A percentile compares a stretch with the other conserved stretches of the same genome.
phyloP scores from a whole-genome alignment of 2,888 invertebrate genomes.

The Fragum sueziense region DNA sequence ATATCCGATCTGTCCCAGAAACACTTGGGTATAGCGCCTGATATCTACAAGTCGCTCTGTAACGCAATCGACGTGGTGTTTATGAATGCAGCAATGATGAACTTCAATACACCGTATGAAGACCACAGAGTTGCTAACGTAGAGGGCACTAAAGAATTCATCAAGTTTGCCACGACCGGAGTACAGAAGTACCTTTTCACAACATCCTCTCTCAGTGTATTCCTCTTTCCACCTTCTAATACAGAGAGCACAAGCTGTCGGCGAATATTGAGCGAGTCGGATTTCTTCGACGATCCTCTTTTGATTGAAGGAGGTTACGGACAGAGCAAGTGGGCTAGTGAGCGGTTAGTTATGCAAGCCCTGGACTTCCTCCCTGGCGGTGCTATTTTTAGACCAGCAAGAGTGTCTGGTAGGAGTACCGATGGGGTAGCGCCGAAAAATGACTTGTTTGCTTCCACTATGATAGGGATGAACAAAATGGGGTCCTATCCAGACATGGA shows the following conservation, averaged over 20 bases:
- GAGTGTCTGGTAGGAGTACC: slow-evolving; percentile 63
- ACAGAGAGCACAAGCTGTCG: slow-evolving; percentile 17
- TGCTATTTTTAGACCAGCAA: slow-evolving; percentile 69
- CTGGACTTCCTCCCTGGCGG: slow-evolving; percentile 67
- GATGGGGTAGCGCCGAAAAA: slow-evolving; percentile 67
- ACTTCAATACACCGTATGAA: slow-evolving; percentile 68
- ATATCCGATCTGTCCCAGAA: slow-evolving; percentile 67
- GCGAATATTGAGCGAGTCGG: slow-evolving; percentile 56
- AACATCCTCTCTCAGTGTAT: slow-evolving; percentile 70
- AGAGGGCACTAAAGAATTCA: slow-evolving; percentile 65
- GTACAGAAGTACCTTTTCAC: slow-evolving; percentile 67
- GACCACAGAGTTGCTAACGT: slow-evolving; percentile 69
- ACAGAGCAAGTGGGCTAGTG: slow-evolving; percentile 72
- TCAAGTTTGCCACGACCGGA: slow-evolving; percentile 66
- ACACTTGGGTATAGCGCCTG: slow-evolving; percentile 65
- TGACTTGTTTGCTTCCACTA: slow-evolving; percentile 65
- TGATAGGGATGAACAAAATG: slow-evolving; percentile 65
- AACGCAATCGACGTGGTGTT: slow-evolving; percentile 65
- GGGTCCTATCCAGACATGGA: slow-evolving; percentile 67
- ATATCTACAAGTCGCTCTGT: slow-evolving; percentile 63
- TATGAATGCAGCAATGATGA: slow-evolving; percentile 71
- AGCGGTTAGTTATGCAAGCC: slow-evolving; percentile 66
- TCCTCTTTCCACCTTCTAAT: slow-evolving; percentile 62
- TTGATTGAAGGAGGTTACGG: slow-evolving; percentile 67
- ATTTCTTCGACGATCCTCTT: slow-evolving; percentile 64